Conservation (phyloP, 2,797 vertebrate genomes). For the Sandelia bainsii region DNA sequence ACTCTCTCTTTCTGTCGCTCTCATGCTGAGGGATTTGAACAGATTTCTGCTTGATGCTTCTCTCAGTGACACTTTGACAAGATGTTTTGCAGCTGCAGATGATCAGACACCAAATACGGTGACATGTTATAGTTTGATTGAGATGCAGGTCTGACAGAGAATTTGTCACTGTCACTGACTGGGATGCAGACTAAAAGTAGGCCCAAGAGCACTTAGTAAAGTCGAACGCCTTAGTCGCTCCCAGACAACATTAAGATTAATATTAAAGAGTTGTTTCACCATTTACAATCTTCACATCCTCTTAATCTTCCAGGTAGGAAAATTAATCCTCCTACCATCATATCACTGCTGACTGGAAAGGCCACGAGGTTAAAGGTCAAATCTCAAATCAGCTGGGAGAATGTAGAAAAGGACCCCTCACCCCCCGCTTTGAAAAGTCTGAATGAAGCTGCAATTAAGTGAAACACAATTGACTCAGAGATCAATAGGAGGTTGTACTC, state of each 20-base stretch:
- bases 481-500: constrained; percentile 18
- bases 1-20: not conserved
- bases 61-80: not conserved
- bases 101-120: not conserved
- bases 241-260: not conserved
- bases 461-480: constrained; percentile 4
- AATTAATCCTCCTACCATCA: not conserved
- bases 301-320: not conserved
- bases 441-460: not conserved
- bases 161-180: not conserved
- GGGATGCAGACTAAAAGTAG: constrained; percentile 17
- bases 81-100: not conserved
- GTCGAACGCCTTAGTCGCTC: not conserved
- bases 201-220: constrained; percentile 19
- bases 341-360: not conserved
- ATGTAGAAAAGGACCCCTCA: not conserved
- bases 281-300: too few relatives aligned
- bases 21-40: not conserved
- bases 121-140: not conserved
- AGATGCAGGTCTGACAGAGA: not conserved
- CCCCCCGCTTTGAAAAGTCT: not conserved
- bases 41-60: not conserved
- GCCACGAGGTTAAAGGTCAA: not conserved
- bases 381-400: not conserved
- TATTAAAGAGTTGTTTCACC: constrained; percentile 17